phyloP scores from a whole-genome alignment of 2,888 invertebrate genomes.

The Tinea pellionella region DNA sequence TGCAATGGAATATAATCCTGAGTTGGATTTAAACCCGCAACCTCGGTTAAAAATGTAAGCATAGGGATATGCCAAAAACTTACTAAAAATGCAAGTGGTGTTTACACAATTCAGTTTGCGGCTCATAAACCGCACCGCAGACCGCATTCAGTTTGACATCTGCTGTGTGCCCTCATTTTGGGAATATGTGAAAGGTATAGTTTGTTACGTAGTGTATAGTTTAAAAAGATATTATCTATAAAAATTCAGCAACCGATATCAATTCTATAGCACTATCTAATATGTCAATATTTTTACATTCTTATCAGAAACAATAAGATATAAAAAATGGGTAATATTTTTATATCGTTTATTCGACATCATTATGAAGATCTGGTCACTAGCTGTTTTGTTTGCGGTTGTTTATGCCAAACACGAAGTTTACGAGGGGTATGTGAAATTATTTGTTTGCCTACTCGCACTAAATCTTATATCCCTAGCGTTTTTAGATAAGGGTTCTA shows the following conservation, averaged over 20 bases:
- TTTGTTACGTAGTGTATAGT: not conserved
- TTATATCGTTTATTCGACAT: not conserved
- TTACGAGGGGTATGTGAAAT: slow-evolving; percentile 34
- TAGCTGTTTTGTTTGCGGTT: slow-evolving; percentile 30
- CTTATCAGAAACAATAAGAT: slow-evolving; percentile 1
- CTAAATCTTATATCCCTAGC: not conserved
- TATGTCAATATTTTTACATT: slow-evolving; percentile 5
- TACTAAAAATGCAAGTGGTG: too few relatives aligned
- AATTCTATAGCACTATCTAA: slow-evolving; percentile 7
- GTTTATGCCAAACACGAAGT: slow-evolving; percentile 42
- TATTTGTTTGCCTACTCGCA: not conserved
- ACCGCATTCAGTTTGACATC: too few relatives aligned
- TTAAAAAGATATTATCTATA: too few relatives aligned
- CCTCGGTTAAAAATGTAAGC: too few relatives aligned
- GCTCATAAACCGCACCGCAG: too few relatives aligned
- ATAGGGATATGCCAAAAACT: too few relatives aligned
- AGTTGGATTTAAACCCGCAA: too few relatives aligned
- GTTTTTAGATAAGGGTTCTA: slow-evolving; percentile 1
- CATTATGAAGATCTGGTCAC: slow-evolving; percentile 30
- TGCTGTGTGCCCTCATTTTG: too few relatives aligned
- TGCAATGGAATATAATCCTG: too few relatives aligned
- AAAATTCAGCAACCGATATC: not conserved
- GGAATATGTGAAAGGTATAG: too few relatives aligned
- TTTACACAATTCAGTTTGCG: too few relatives aligned
- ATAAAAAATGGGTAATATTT: slow-evolving; percentile 5